Base-by-base conservation (phyloP, 1,140 invertebrate species). In the Notospermus geniculatus region DNA sequence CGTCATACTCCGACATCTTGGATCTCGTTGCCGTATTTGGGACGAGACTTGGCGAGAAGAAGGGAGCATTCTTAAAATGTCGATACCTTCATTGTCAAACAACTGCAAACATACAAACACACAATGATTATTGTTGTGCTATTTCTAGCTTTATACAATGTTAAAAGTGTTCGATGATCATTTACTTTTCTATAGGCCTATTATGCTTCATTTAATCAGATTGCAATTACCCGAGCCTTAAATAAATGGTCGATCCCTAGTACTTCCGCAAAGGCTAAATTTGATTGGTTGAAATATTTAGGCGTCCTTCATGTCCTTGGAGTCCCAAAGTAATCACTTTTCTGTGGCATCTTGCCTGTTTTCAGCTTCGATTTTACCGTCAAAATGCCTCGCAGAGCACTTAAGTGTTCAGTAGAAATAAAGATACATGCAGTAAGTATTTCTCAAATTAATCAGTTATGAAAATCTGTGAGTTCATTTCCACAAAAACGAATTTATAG, bases 361-460 rank as follows among this genome's bases (percentile, higher is more conserved):
- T 15, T 15, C 5, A 36, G 5, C 15, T 36, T 15, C 32, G 4
- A 53, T 53, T 36, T 54, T 53, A 32, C 52, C 54, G n/a, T 36
- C n/a, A 72, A 63, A 61, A 77, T 79, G 74, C 73, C 77, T 52
- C 60, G 73, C 56, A 66, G 71, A 60, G 75, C 74, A 9, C 59
- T 77, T 19, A 71, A 73, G 65, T 76, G 74, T 64, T 55, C 74
- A 64, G 75, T 77, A 23, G 74, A 79, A 58, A 54, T 79, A 11
- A 71, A 69, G 52, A 45, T 79, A 15, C 64, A 72, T 55, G 69
- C 70, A 60, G 74, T 79, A 68, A 69, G 71, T 55, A 36, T 36
- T n/a, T n/a, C n/a, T n/a, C n/a, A n/a, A n/a, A n/a, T n/a, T n/a
- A n/a, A n/a, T n/a, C n/a, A n/a, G n/a, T n/a, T n/a, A n/a, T n/a